These are phyloP conservation scores for Mesorhabditis belari DNA, from an alignment of 2,888 invertebrate species.

Conservation along the genomic window DNA sequence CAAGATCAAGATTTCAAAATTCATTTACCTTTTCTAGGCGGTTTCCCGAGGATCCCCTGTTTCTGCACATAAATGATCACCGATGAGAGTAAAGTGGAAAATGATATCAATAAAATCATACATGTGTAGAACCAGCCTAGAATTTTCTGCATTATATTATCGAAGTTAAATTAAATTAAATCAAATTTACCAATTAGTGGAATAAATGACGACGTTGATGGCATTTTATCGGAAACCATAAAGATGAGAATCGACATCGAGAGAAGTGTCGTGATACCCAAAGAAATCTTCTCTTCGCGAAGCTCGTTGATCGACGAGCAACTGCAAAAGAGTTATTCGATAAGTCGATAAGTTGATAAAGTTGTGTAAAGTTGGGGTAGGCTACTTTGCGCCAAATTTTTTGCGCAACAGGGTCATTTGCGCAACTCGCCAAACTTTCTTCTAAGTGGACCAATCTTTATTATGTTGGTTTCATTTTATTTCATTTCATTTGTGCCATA, in stretches of 20 bases:
- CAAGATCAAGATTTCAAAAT: neutral
- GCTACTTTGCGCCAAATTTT: too few species aligned
- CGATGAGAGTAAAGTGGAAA: slow-evolving; percentile 56
- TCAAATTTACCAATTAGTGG: slow-evolving; percentile 55
- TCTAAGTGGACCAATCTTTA: too few species aligned
- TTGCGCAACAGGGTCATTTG: too few species aligned
- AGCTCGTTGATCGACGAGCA: slow-evolving; percentile 41
- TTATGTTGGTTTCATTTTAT: too few species aligned
- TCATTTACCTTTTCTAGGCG: neutral
- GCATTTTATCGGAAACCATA: slow-evolving; percentile 54
- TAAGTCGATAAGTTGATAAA: neutral
- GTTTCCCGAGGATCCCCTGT: slow-evolving; percentile 12
- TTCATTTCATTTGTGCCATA: neutral
- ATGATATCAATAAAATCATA: slow-evolving; percentile 56
- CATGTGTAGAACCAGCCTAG: slow-evolving; percentile 57
- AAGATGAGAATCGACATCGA: slow-evolving; percentile 57
- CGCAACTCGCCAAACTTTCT: too few species aligned
- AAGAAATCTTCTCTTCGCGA: slow-evolving; percentile 44
- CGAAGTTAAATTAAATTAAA: neutral
- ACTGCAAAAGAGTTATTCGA: slow-evolving; percentile 12
- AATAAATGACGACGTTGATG: slow-evolving; percentile 56
- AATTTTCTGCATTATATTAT: slow-evolving; percentile 3
- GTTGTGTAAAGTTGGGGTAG: too few species aligned
- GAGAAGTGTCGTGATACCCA: slow-evolving; percentile 45
- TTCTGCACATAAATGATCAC: slow-evolving; percentile 57